phyloP scores from a whole-genome alignment of 2,113 vertebrate genomes.

The Catharus fuscescens region DNA sequence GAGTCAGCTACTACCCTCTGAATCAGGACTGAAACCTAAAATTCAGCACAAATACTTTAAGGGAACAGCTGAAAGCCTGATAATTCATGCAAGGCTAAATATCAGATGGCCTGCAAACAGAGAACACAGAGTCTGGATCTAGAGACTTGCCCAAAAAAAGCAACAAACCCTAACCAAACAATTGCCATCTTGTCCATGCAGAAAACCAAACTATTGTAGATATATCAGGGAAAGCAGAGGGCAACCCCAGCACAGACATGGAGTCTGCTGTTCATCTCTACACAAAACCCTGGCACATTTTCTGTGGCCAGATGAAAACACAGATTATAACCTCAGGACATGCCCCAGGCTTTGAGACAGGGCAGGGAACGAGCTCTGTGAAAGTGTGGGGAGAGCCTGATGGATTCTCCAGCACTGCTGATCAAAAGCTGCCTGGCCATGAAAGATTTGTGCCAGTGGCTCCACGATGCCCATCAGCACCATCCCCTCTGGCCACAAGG shows the following conservation, averaged over 20 bases:
- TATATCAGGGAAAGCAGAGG: not conserved
- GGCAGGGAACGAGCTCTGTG: not conserved
- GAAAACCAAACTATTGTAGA: not conserved
- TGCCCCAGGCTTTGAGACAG: not conserved
- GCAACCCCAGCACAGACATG: not conserved
- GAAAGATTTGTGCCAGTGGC: not conserved
- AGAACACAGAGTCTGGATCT: not conserved
- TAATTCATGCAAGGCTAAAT: not conserved
- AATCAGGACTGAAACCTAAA: not conserved
- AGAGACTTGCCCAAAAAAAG: not conserved
- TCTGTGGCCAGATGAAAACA: not conserved
- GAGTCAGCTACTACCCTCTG: not conserved
- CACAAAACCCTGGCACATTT: not conserved
- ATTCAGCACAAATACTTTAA: not conserved
- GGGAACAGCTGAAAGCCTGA: not conserved
- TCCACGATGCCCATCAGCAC: not conserved
- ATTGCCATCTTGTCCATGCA: not conserved
- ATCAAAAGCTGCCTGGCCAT: conserved; percentile 5
- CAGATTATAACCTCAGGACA: not conserved
- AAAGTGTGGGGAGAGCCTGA: not conserved
- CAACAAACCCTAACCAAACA: not conserved
- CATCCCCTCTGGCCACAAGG: accelerated
- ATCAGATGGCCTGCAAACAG: not conserved
- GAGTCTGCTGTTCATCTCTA: not conserved
- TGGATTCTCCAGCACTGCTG: not conserved